Conservation (phyloP, 2,113 vertebrate species). For the Mus spicilegus region DNA sequence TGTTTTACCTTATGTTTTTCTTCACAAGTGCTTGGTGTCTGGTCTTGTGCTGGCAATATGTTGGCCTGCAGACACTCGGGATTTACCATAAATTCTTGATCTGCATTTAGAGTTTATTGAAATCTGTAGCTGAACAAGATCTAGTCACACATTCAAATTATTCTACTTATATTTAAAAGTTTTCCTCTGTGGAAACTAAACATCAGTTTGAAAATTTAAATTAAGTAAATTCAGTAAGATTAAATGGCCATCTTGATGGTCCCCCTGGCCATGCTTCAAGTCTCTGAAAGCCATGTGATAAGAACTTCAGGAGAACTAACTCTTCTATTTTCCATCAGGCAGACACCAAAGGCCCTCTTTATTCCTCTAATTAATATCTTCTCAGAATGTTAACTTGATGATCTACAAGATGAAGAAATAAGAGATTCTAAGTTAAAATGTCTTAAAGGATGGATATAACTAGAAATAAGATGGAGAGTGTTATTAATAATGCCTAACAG, state of each 20-base stretch:
- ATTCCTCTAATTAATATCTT: conserved; percentile 30
- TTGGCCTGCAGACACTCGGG: not conserved
- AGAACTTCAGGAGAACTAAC: not conserved
- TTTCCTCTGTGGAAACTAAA: conserved; percentile 6
- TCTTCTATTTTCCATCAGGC: not conserved
- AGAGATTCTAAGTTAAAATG: conserved; percentile 65
- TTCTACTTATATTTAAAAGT: not conserved
- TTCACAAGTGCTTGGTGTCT: not conserved
- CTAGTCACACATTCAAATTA: not conserved
- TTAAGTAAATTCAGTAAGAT: not conserved
- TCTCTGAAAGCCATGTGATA: not conserved
- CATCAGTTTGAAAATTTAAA: not conserved
- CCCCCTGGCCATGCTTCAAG: not conserved
- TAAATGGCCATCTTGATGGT: not conserved
- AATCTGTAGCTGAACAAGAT: not conserved
- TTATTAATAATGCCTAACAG: conserved; percentile 66
- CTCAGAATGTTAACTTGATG: conserved; percentile 62
- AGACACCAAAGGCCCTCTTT: not conserved
- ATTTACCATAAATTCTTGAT: not conserved
- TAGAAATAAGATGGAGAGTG: conserved; percentile 50
- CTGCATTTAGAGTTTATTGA: conserved; percentile 28
- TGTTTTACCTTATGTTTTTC: not conserved
- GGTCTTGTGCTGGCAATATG: rapidly evolving
- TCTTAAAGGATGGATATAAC: conserved; percentile 54
- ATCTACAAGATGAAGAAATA: conserved; percentile 57